Percentiles rank a stretch among this genome's conserved stretches.
These are phyloP conservation scores for Tokudaia muenninki DNA, from an alignment of 2,797 vertebrate genomes.

Conservation along the genomic window DNA sequence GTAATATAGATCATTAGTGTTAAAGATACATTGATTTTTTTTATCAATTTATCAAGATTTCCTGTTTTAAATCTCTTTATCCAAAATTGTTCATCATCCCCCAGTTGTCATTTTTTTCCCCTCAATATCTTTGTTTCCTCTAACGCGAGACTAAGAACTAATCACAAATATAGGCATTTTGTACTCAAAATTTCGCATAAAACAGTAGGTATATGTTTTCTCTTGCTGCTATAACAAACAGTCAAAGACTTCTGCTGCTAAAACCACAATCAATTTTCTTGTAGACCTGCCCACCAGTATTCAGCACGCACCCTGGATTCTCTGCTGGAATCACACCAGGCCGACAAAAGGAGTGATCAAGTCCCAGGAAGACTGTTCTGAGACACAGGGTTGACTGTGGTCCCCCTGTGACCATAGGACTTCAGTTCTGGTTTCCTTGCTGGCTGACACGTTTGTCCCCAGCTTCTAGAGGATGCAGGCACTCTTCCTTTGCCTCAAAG, in stretches of 20 bases:
- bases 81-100: neutral
- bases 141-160: neutral
- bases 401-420: fast-evolving
- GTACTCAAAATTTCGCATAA: neutral
- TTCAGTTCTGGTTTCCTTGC: neutral
- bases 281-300: neutral
- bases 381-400: neutral
- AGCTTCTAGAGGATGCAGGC: neutral
- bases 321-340: neutral
- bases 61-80: slow-evolving; percentile 3
- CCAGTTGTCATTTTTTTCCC: neutral
- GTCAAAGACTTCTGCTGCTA: neutral
- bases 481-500: neutral
- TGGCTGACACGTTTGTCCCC: neutral
- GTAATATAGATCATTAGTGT: slow-evolving; percentile 48
- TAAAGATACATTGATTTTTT: neutral
- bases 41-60: slow-evolving; percentile 12
- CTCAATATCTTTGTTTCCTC: neutral
- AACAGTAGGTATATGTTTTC: neutral
- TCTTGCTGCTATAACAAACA: neutral
- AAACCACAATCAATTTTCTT: neutral
- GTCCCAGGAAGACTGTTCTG: neutral
- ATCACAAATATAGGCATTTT: neutral
- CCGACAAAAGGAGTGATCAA: neutral
- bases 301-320: neutral